Conservation (phyloP, 2,113 vertebrate genomes). For the Strigops habroptila region DNA sequence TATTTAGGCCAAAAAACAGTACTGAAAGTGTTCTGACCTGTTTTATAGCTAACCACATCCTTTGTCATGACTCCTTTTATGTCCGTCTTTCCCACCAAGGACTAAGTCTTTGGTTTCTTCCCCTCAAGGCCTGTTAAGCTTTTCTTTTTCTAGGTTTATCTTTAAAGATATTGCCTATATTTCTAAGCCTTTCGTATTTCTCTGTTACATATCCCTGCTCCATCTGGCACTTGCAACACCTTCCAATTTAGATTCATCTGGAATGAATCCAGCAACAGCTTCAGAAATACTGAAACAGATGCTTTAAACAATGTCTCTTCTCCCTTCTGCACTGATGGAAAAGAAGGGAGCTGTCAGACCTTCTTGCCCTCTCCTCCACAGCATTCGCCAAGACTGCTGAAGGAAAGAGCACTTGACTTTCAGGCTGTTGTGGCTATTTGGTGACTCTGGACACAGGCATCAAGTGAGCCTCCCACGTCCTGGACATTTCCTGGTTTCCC, state of each 20-base stretch:
- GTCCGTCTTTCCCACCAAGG: not conserved
- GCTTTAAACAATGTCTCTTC: conserved; percentile 51
- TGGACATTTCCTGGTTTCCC: not conserved
- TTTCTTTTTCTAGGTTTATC: not conserved
- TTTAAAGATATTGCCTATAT: not conserved
- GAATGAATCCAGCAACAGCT: conserved; percentile 48
- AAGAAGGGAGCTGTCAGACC: not conserved
- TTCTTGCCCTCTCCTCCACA: not conserved
- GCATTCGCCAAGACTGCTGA: fast-evolving
- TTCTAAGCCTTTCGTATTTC: conserved; percentile 8
- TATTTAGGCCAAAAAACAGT: not conserved
- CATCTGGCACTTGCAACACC: conserved; percentile 59
- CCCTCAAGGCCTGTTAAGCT: not conserved
- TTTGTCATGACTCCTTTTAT: not conserved
- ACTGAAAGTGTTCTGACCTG: not conserved
- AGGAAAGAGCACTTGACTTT: not conserved
- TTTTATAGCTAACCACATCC: not conserved
- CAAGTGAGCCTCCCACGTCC: not conserved
- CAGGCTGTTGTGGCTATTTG: not conserved
- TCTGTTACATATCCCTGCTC: conserved; percentile 20
- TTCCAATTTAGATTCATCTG: conserved; percentile 54
- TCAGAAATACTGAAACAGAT: conserved; percentile 58
- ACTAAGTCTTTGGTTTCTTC: not conserved
- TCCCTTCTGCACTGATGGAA: conserved; percentile 8
- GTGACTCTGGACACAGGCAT: not conserved